Conservation (phyloP, 2,113 vertebrate species). For the Eublepharis macularius region DNA sequence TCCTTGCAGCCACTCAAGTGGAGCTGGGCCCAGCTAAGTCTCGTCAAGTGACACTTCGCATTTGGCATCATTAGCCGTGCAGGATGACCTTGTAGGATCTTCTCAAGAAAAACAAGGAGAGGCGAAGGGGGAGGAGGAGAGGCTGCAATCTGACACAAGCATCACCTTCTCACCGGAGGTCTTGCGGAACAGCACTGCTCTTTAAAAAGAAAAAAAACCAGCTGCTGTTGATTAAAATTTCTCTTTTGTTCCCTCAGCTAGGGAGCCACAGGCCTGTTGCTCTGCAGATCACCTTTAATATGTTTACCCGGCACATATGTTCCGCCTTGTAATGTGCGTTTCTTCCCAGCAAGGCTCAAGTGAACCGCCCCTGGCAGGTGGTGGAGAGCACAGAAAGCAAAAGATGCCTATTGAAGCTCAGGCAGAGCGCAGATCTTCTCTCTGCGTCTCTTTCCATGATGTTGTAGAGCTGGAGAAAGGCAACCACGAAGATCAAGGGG, state of each 20-base stretch:
- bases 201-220: neutral
- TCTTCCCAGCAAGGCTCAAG: neutral
- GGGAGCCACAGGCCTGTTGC: neutral
- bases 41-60: neutral
- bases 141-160: neutral
- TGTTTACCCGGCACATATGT: neutral
- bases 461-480: no score
- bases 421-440: neutral
- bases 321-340: neutral
- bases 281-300: neutral
- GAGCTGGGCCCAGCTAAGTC: neutral
- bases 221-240: neutral
- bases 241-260: neutral
- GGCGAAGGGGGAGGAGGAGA: neutral
- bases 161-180: neutral
- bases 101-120: neutral
- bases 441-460: neutral
- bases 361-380: neutral
- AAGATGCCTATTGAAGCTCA: neutral
- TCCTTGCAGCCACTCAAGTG: neutral
- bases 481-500: no score
- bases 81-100: neutral
- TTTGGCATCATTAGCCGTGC: neutral
- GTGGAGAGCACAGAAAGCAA: neutral
- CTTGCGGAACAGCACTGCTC: neutral